These are phyloP conservation scores for Sphinx pinastri DNA, from an alignment of 2,888 invertebrate genomes.

Conservation along the genomic window DNA sequence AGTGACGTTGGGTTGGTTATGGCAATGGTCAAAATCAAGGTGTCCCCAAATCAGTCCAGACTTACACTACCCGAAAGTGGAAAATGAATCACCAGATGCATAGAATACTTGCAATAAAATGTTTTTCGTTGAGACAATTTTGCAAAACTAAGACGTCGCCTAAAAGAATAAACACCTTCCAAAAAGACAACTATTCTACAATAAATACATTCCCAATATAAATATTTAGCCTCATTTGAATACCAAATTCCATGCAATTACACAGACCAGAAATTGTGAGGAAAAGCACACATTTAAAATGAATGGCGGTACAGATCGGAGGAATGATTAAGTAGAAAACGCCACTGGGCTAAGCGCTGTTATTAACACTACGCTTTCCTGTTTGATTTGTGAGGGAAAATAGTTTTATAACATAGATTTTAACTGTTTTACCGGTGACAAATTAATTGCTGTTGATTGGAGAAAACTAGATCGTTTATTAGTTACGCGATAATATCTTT, in stretches of 20 bases:
- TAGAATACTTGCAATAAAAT: too few species aligned
- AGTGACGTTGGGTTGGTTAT: too few species aligned
- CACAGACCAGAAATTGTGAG: constrained; percentile 12
- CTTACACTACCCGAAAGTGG: too few species aligned
- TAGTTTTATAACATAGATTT: constrained; percentile 9
- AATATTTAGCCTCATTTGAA: constrained; percentile 7
- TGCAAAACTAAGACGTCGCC: too few species aligned
- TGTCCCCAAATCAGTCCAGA: too few species aligned
- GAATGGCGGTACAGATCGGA: constrained; percentile 3
- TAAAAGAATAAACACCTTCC: too few species aligned
- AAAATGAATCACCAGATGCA: too few species aligned
- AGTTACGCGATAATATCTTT: too few species aligned
- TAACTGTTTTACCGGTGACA: constrained; percentile 16
- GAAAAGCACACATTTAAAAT: constrained; percentile 19
- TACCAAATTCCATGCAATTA: not conserved
- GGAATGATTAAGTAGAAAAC: constrained; percentile 23
- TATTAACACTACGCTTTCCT: constrained; percentile 24
- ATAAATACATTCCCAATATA: constrained; percentile 1
- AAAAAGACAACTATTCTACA: not conserved
- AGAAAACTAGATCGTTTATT: not conserved
- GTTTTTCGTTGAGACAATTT: too few species aligned
- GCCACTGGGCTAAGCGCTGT: constrained; percentile 19
- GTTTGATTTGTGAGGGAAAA: constrained; percentile 23
- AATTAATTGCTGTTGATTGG: constrained; percentile 28
- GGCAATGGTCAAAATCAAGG: too few species aligned